These are phyloP conservation scores for Campoplex capitator DNA, from an alignment of 2,888 invertebrate species.

Conservation along the genomic window DNA sequence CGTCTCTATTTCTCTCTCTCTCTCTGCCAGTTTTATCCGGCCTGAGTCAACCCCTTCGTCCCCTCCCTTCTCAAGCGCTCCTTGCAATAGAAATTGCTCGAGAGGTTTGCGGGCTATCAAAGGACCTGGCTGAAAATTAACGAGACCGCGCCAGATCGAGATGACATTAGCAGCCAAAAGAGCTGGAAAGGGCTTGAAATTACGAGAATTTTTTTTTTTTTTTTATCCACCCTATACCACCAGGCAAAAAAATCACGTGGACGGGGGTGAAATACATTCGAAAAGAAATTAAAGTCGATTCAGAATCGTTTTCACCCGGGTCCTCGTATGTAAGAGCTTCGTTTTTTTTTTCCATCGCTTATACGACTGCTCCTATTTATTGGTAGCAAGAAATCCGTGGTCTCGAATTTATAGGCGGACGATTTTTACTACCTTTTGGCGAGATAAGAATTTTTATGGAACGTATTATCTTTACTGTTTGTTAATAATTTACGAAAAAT, in stretches of 20 bases:
- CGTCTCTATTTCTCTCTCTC: slow-evolving; percentile 56
- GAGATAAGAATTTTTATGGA: neutral
- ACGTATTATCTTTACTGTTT: neutral
- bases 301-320: slow-evolving; percentile 30
- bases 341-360: neutral
- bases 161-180: slow-evolving; percentile 70
- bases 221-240: neutral
- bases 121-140: slow-evolving; percentile 75
- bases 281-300: slow-evolving; percentile 67
- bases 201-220: slow-evolving; percentile 21
- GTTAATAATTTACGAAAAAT: neutral
- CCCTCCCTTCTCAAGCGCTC: slow-evolving; percentile 18
- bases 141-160: slow-evolving; percentile 72
- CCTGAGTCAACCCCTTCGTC: neutral
- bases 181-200: slow-evolving; percentile 23
- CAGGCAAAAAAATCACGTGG: neutral
- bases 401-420: neutral
- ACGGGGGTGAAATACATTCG: slow-evolving; percentile 50
- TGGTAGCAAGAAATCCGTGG: slow-evolving; percentile 10
- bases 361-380: slow-evolving; percentile 25
- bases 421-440: neutral
- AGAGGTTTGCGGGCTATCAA: slow-evolving; percentile 65
- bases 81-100: slow-evolving; percentile 58
- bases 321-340: neutral
- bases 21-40: slow-evolving; percentile 15